Evolutionary conservation across 2,113 vertebrate species (phyloP), one percentile per base, ranked within the genome.

Genomic region (Dasyornis broadbenti): DNA sequence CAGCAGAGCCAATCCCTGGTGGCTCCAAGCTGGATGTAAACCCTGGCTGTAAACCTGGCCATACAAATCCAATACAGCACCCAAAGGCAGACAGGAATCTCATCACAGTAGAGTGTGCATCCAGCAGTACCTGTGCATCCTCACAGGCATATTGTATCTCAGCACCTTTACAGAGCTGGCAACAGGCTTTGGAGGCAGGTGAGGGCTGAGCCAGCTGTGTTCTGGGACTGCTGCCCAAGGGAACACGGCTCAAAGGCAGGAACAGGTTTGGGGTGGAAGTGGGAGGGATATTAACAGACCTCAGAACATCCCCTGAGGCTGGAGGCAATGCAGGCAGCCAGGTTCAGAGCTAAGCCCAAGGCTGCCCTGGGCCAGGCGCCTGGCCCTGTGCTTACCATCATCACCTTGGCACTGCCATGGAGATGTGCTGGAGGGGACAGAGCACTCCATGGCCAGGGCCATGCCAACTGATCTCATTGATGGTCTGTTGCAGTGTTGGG

Each of bases 381-480:
- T 44, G 56, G n/a, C 42, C 65, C 76, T 47, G 42, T 2, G 0
- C 81, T 91, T 47, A 24, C 31, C 44, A 18, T 17, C 54, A 11
- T 8, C 63, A 40, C 66, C 63, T 65, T 71, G 78, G 87, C 78
- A 76, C 1, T 1, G 54, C 37, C 63, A n/a, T 0, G 0, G 83
- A 37, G 80, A 54, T 45, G 45, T 2, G 2, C 66, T 52, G 78
- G 76, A 86, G 52, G 68, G 59, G 20, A 70, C 40, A 23, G 59
- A 73, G 72, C 39, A 5, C 49, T 65, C 60, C 13, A 1, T 1
- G 60, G 23, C 79, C 3, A 0, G 54, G 52, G 56, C 60, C 0
- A 0, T 86, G 73, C 89, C 79, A 92, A 3, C 56, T 6, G 45
- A 57, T 91, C 82, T 91, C 59, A 17, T 0, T 11, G 63, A 86